Evolutionary conservation across 2,888 invertebrate genomes (phyloP), one percentile per base, ranked within the genome.

Genomic region (Maniola hyperantus): DNA sequence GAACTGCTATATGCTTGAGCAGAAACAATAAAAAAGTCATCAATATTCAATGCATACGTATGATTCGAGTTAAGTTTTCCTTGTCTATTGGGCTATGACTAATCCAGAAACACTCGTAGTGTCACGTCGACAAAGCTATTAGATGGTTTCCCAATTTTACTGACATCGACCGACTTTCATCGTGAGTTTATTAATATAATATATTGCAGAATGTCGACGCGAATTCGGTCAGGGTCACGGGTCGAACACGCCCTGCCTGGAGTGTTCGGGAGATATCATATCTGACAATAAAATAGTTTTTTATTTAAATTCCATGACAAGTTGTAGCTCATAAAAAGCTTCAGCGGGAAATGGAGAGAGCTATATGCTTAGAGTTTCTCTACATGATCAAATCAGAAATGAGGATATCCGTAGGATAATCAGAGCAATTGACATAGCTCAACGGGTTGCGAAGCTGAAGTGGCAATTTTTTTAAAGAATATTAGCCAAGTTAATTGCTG

Each of bases 151-250:
- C 53, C 15, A 54, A 46, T 46, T 46, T 18, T 18, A 8, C 48
- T 48, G 15, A 10, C 15, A 7, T 15, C 46, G 18, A 20, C 10
- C 10, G 50, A 5, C 50, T 11, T 51, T 51, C 50, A 51, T 20
- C 42, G 13, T 18, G 13, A 20, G 20, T 57, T 39, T 39, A 46
- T 46, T 10, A 33, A 33, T 46, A 59, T 20, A 10, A 26, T 6
- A 10, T 33, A 46, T 46, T 33, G 46, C 59, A 46, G 44, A 34
- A 51, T 63, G 48, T 67, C 42, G 15, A 26, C 34, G 42, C 33
- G 44, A 76, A 72, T 70, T 72, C 73, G 75, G 75, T 72, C 76
- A 74, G 51, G 76, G 76, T 66, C 70, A 72, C 60, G 68, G 68
- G 60, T 50, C n/a, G 64, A 60, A 53, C 64, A 18, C 42, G 57